phyloP scores from a whole-genome alignment of 2,888 invertebrate genomes.

The Pilophorus perplexus region DNA sequence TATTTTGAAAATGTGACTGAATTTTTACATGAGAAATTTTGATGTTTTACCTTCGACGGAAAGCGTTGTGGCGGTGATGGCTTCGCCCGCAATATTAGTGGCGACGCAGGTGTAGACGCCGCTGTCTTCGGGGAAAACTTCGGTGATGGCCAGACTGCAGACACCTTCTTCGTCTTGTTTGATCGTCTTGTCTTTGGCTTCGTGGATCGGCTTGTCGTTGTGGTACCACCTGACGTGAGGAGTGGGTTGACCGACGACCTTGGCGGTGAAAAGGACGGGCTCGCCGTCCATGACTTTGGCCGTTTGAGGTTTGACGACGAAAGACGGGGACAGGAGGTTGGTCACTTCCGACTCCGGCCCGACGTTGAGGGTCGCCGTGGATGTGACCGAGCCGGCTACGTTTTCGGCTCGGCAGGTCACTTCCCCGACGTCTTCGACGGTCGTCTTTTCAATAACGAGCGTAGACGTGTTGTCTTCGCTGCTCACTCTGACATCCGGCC shows the following conservation, averaged over 20 bases:
- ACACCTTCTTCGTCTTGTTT: slow-evolving; percentile 69
- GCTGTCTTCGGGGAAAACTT: slow-evolving; percentile 88
- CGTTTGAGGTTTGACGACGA: slow-evolving; percentile 70
- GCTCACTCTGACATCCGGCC: slow-evolving; percentile 68
- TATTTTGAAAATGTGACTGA: slow-evolving; percentile 42
- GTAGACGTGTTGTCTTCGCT: slow-evolving; percentile 76
- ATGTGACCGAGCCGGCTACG: slow-evolving; percentile 83
- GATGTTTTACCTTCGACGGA: slow-evolving; percentile 81
- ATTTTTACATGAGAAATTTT: too few species aligned
- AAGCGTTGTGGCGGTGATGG: slow-evolving; percentile 70
- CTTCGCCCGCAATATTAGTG: slow-evolving; percentile 77
- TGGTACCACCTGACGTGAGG: slow-evolving; percentile 81
- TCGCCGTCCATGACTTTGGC: slow-evolving; percentile 87
- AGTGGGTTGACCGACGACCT: slow-evolving; percentile 68
- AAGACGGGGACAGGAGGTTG: slow-evolving; percentile 69
- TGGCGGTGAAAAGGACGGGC: slow-evolving; percentile 69
- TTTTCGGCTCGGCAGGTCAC: slow-evolving; percentile 89
- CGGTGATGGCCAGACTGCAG: slow-evolving; percentile 75
- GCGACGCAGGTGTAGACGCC: slow-evolving; percentile 83
- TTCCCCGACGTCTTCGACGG: slow-evolving; percentile 67
- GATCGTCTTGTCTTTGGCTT: slow-evolving; percentile 73
- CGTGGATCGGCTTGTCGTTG: slow-evolving; percentile 66
- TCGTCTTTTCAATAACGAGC: slow-evolving; percentile 70
- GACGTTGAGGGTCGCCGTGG: slow-evolving; percentile 69
- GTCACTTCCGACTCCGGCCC: slow-evolving; percentile 58